Evolutionary conservation across 2,113 vertebrate genomes (phyloP).

Genomic region (Hippotragus niger): DNA sequence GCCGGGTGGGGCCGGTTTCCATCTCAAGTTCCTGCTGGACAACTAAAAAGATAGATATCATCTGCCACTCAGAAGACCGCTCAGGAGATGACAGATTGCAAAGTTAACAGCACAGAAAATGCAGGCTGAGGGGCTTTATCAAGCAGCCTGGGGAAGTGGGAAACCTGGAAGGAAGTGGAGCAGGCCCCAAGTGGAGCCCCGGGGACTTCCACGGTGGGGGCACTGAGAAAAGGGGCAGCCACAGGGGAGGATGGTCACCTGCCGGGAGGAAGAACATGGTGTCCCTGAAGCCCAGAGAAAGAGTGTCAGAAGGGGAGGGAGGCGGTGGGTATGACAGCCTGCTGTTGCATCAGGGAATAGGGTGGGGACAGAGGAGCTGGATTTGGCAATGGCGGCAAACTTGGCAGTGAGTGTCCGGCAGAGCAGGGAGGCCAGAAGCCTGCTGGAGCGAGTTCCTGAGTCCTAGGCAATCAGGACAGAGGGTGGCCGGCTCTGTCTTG

Average conservation of each 20-base stretch:
- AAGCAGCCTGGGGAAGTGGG: neutral
- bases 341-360: neutral
- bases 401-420: no score
- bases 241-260: neutral
- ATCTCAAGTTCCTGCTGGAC: neutral
- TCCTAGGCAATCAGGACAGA: neutral
- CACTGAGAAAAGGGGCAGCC: neutral
- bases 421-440: neutral
- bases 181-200: neutral
- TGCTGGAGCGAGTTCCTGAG: fast-evolving
- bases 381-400: neutral
- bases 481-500: fast-evolving
- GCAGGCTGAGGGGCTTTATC: neutral
- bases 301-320: no score
- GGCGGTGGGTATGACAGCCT: fast-evolving
- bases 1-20: neutral
- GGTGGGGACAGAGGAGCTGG: neutral
- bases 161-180: neutral
- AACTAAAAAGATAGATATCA: neutral
- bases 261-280: fast-evolving
- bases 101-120: neutral
- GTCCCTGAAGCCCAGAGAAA: neutral
- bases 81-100: neutral
- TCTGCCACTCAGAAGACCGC: neutral
- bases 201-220: neutral